Evolutionary conservation across 1,140 invertebrate genomes (phyloP).

Genomic region (Helicoverpa armigera): DNA sequence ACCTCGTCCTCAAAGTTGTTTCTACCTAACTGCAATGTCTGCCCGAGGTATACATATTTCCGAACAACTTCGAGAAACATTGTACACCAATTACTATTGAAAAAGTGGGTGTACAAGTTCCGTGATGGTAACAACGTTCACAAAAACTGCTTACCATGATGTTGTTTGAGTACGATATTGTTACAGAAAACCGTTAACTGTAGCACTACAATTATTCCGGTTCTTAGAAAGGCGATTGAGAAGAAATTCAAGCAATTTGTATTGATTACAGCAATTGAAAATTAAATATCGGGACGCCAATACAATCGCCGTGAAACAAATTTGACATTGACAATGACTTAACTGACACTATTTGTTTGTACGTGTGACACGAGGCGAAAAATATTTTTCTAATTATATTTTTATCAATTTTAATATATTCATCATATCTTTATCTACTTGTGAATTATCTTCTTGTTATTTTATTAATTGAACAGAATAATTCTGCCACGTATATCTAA

Average conservation of each 20-base stretch:
- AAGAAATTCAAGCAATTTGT: conserved; percentile 21
- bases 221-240: conserved; percentile 20
- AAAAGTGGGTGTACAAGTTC: conserved; percentile 39
- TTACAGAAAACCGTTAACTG: conserved; percentile 2
- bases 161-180: conserved; percentile 29
- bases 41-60: too few relatives aligned
- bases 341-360: too few relatives aligned
- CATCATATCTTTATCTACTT: too few relatives aligned
- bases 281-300: conserved; percentile 17
- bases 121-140: conserved; percentile 18
- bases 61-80: too few relatives aligned
- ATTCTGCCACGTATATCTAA: neutral
- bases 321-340: conserved; percentile 19
- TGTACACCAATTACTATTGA: neutral
- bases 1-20: too few relatives aligned
- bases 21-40: too few relatives aligned
- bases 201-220: neutral
- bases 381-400: too few relatives aligned
- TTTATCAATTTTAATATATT: too few relatives aligned
- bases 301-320: neutral
- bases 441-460: too few relatives aligned
- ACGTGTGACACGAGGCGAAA: too few relatives aligned
- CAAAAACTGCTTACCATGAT: conserved; percentile 27
- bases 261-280: conserved; percentile 27
- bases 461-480: neutral